Base-by-base conservation (phyloP, 2,113 vertebrate species). In the Empidonax alnorum region DNA sequence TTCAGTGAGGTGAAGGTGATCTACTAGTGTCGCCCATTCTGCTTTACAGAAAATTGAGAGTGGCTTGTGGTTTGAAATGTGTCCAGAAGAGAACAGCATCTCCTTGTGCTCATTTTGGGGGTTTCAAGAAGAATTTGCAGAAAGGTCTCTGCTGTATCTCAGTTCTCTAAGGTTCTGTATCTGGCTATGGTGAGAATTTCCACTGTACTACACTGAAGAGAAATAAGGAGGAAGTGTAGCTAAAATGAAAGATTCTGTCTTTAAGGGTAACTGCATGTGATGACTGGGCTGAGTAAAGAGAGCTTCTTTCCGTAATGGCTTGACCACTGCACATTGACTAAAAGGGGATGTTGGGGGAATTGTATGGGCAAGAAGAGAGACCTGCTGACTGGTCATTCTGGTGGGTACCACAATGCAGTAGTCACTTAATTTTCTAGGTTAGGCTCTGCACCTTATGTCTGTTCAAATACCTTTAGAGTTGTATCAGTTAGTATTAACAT, bases 281-380 rank as follows among this genome's bases (percentile, higher is more conserved):
- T 61, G 23, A 5, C 21, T 8, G 19, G 31, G 28, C 24, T 62
- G 55, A 50, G 71, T 21, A 27, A 55, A 25, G 28, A 37, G 20
- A 72, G 3, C 22, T 50, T 44, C 27, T 37, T 90, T 67, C 39
- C 6, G 0, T 24, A 10, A 59, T 14, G 30, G 12, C 27, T 42
- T 52, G 30, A 49, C 10, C 2, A 0, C 13, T 28, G 20, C 35
- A 21, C 10, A 2, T 35, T 0, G 1, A 12, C 58, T 44, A 4
- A 39, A 73, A 52, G 20, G 10, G 30, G 35, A 56, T 25, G 4
- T 9, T 69, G 17, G 39, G 10, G 22, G 25, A 20, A 7, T 12
- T 23, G 6, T 33, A 21, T 2, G 1, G 31, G 24, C 65, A 83
- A 39, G 39, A 56, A 13, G 50, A 33, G 39, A 68, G 75, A 68